Evolutionary conservation across 2,113 vertebrate genomes (phyloP).

Genomic region (Ascaphus truei): DNA sequence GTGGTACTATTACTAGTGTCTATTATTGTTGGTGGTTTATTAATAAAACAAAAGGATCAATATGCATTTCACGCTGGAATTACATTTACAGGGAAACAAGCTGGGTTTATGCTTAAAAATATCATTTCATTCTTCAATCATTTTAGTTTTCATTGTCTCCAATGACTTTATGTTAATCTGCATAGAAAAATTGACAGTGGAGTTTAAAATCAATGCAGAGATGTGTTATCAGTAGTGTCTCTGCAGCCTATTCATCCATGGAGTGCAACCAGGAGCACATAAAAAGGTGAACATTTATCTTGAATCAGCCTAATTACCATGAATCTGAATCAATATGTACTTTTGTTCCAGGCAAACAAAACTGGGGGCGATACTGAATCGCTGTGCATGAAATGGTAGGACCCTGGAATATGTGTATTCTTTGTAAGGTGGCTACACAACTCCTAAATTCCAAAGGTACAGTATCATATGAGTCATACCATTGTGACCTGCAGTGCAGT

Average conservation of each 20-base stretch:
- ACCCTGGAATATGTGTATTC: too few species aligned
- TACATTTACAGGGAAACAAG: neutral
- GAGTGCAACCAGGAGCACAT: neutral
- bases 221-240: slow-evolving; percentile 20
- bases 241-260: slow-evolving; percentile 23
- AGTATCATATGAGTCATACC: too few species aligned
- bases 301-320: slow-evolving; percentile 19
- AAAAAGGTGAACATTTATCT: slow-evolving; percentile 19
- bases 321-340: slow-evolving; percentile 5
- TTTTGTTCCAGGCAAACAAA: neutral
- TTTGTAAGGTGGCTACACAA: too few species aligned
- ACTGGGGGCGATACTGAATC: neutral
- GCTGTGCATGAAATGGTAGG: too few species aligned
- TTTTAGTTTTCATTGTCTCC: neutral
- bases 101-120: neutral
- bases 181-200: neutral
- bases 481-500: too few species aligned
- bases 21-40: too few species aligned
- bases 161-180: slow-evolving; percentile 13
- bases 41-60: neutral
- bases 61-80: neutral
- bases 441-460: too few species aligned
- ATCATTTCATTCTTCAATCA: neutral
- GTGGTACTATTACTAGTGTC: too few species aligned
- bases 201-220: slow-evolving; percentile 15